Conservation (phyloP, 2,888 invertebrate species). For the Microctonus brassicae region DNA sequence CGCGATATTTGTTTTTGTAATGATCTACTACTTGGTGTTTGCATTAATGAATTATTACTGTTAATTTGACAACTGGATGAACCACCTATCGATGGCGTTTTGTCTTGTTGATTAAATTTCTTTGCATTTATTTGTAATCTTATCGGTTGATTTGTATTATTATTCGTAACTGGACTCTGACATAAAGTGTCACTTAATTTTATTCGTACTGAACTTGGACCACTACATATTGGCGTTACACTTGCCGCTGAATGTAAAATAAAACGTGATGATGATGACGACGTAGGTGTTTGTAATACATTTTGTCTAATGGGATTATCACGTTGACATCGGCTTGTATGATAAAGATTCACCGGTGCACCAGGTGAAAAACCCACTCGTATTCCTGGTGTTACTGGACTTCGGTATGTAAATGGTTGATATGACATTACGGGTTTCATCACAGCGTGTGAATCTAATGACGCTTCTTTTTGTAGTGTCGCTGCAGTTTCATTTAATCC, state of each 20-base stretch:
- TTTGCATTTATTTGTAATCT: slow-evolving; percentile 64
- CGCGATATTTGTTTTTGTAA: slow-evolving; percentile 72
- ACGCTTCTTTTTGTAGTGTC: slow-evolving; percentile 83
- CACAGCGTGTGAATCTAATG: slow-evolving; percentile 74
- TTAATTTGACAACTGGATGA: slow-evolving; percentile 29
- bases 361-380: slow-evolving; percentile 63
- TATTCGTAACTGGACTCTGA: slow-evolving; percentile 54
- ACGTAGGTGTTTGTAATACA: slow-evolving; percentile 56
- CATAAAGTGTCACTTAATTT: slow-evolving; percentile 61
- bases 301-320: slow-evolving; percentile 54
- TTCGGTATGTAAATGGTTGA: slow-evolving; percentile 65
- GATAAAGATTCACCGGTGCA: slow-evolving; percentile 65
- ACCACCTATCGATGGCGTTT: slow-evolving; percentile 36
- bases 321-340: slow-evolving; percentile 59
- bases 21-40: slow-evolving; percentile 69
- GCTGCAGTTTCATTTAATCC: slow-evolving; percentile 82
- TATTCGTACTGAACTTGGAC: slow-evolving; percentile 56
- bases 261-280: slow-evolving; percentile 59
- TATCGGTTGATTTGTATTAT: slow-evolving; percentile 57
- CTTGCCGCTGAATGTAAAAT: slow-evolving; percentile 57
- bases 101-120: slow-evolving; percentile 58
- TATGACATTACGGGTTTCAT: slow-evolving; percentile 63
- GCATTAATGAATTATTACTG: slow-evolving; percentile 34
- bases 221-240: slow-evolving; percentile 51
- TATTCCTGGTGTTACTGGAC: slow-evolving; percentile 53